Base-by-base conservation (phyloP, 2,888 invertebrate species). In the Drosophila emarginata region DNA sequence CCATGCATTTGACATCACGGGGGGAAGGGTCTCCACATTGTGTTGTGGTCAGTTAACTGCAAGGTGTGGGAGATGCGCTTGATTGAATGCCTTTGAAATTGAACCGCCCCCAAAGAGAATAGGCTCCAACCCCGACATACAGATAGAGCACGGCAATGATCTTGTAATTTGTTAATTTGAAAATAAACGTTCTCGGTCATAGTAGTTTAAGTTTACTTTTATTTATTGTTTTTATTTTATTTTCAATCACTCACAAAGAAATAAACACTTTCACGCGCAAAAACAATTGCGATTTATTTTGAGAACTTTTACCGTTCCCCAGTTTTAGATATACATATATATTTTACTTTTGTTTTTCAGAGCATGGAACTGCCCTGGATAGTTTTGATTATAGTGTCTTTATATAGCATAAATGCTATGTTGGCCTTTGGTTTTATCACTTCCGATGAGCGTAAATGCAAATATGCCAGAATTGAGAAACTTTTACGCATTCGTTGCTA, bases 401-500 rank as follows among this genome's bases (percentile, higher is more conserved):
- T 74, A 40, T 78, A 76, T 62, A 69, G 67, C 52, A 64, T 76
- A 61, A 75, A 70, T 53, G 86, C 87, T 50, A 84, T 89, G 89
- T 61, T 89, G 74, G 87, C 90, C 39, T 89, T 88, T 71, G 91
- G 89, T 64, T 89, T 84, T 61, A 36, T 79, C 56, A 64, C 62
- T 45, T 84, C 87, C 68, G 89, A 90, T 18, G 91, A 90, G 7
- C 84, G 88, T 14, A 89, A 89, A 61, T 91, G 91, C 69, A 87
- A 86, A 69, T 90, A 90, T 61, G 80, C 87, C 0, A 80, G 91
- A 23, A 85, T 89, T 28, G 89, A 91, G 72, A 88, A 89, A 70
- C 70, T 91, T 45, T 69, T 89, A 45, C 91, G 91, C 11, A 90
- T 90, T 14, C 84, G 87, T 9, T 91, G 91, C 71, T 86, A 79